Evolutionary conservation across 2,113 vertebrate species (phyloP).

Genomic region (Rutilus rutilus): DNA sequence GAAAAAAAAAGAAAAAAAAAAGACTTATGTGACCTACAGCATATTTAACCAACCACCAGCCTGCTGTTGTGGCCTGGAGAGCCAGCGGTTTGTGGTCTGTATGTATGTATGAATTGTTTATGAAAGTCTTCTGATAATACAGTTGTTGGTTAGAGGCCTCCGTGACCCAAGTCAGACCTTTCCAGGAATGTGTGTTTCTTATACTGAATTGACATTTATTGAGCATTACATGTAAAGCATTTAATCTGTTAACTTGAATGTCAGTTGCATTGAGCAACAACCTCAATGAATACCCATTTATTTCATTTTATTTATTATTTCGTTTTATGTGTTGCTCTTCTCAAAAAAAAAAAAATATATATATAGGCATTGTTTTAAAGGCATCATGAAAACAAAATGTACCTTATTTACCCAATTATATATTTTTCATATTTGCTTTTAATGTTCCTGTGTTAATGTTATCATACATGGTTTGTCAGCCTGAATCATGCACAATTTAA

Average conservation of each 20-base stretch:
- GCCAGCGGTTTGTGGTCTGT: slow-evolving; percentile 48
- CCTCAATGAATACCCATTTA: not conserved
- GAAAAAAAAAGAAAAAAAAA: slow-evolving; percentile 1
- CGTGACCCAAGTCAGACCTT: not conserved
- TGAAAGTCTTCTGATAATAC: slow-evolving; percentile 46
- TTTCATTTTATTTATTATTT: too few species aligned
- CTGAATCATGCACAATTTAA: too few species aligned
- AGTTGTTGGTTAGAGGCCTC: not conserved
- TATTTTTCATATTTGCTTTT: too few species aligned
- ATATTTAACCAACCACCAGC: not conserved
- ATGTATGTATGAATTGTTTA: slow-evolving; percentile 43
- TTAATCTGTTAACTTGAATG: not conserved
- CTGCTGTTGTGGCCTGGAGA: slow-evolving; percentile 45
- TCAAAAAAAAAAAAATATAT: too few species aligned
- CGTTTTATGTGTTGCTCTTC: too few species aligned
- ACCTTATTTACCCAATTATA: too few species aligned
- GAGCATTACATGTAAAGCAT: not conserved
- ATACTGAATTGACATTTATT: not conserved
- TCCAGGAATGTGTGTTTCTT: slow-evolving; percentile 18
- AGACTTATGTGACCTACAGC: slow-evolving; percentile 40
- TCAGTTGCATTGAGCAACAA: not conserved
- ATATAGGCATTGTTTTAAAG: too few species aligned
- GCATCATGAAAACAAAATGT: too few species aligned
- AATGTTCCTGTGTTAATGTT: too few species aligned
- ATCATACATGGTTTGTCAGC: too few species aligned